Conservation (phyloP, 2,797 vertebrate genomes). For the Epinephelus malabaricus region DNA sequence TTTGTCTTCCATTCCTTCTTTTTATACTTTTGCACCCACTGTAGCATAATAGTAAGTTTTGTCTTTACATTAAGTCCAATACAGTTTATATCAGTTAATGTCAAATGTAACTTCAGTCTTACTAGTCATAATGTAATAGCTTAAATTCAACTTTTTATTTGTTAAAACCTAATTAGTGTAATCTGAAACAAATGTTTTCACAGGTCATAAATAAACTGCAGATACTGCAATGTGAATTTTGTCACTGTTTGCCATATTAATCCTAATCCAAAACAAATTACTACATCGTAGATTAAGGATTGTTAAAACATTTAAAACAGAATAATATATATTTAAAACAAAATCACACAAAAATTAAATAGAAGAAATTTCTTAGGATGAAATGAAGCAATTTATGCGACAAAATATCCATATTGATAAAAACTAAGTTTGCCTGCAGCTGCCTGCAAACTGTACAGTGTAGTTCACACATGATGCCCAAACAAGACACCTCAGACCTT, state of each 20-base stretch:
- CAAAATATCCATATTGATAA: neutral
- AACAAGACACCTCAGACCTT: neutral
- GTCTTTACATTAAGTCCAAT: neutral
- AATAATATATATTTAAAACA: too few relatives aligned
- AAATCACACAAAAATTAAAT: too few relatives aligned
- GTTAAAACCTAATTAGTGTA: neutral
- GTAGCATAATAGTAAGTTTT: neutral
- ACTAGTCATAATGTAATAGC: too few relatives aligned
- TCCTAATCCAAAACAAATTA: neutral
- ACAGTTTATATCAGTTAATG: too few relatives aligned
- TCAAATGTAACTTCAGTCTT: too few relatives aligned
- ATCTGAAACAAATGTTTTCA: neutral
- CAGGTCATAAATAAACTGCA: neutral
- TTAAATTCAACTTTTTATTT: too few relatives aligned
- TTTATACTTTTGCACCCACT: too few relatives aligned
- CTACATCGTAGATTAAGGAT: too few relatives aligned
- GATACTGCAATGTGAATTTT: too few relatives aligned
- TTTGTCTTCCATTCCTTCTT: neutral
- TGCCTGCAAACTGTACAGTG: neutral
- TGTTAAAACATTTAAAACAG: too few relatives aligned
- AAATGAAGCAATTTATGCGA: neutral
- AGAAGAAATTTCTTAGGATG: too few relatives aligned
- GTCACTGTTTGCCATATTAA: neutral
- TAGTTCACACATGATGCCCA: neutral
- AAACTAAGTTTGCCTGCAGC: neutral